These are phyloP conservation scores for Ridgeia piscesae DNA, from an alignment of 1,140 invertebrate species.

Conservation along the genomic window DNA sequence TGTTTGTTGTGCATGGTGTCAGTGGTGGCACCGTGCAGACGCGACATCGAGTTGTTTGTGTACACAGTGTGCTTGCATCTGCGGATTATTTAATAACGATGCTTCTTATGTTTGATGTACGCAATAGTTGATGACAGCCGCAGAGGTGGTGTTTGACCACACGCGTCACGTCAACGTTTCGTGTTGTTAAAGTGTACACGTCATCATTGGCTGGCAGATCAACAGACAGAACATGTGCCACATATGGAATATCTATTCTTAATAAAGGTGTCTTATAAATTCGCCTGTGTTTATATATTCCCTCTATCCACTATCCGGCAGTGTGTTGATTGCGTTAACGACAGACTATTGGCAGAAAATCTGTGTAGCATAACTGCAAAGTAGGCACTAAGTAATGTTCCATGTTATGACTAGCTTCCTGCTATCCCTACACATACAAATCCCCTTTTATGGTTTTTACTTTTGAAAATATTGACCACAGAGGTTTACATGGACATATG, in stretches of 20 bases:
- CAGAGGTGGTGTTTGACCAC: background rate
- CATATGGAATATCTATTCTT: conserved; percentile 6
- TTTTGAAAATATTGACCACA: no score
- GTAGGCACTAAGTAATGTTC: background rate
- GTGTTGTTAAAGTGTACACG: background rate
- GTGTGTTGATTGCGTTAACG: background rate
- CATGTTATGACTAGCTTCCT: no score
- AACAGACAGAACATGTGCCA: conserved; percentile 4
- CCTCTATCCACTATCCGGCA: background rate
- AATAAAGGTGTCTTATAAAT: background rate
- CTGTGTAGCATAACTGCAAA: background rate
- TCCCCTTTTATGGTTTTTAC: no score
- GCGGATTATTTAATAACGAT: background rate
- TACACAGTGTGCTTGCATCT: background rate
- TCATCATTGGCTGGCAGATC: background rate
- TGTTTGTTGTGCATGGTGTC: background rate
- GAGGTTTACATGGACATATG: no score
- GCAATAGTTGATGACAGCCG: background rate
- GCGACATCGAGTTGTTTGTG: background rate
- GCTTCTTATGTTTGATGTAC: conserved; percentile 5
- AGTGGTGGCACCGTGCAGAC: background rate
- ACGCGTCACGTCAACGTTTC: background rate
- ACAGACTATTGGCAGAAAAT: background rate
- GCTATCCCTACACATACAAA: no score
- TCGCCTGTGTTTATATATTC: background rate